Base-by-base conservation (phyloP, 2,888 invertebrate genomes). In the Drosophila melanosoma region DNA sequence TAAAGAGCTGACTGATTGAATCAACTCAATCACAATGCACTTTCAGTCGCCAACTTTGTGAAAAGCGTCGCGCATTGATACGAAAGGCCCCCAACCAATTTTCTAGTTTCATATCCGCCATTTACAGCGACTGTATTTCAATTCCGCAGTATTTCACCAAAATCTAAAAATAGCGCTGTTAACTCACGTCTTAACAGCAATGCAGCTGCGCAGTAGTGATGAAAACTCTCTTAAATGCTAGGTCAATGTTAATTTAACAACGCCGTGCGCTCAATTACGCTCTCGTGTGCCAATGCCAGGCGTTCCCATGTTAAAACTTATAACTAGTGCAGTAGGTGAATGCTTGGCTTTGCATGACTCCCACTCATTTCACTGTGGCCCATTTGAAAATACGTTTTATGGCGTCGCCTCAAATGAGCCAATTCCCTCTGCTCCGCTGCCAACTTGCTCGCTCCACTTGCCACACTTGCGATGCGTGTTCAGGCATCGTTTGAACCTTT, bases 201-300 rank as follows among this genome's bases (percentile, higher is more conserved):
- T 45, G 82, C 81, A 69, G 51, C 62, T 88, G 84, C 82, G 84
- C 87, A 84, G 29, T 59, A 23, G 7, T 0, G 5, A 7, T 11
- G 3, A 2, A 2, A 10, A 23, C 57, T 58, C 87, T 87, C 87
- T 87, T 87, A 89, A 87, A 89, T 87, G 85, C 81, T 83, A 79
- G 5, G 17, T 10, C 10, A 1, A 77, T 86, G 82, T 75, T 71
- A 73, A 53, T 7, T 17, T 36, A 64, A 38, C 45, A 38, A 61
- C 38, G 32, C 10, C 53, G 51, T 62, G 51, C 63, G 42, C 17
- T 61, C 5, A 45, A 32, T 29, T 29, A 33, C 42, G 32, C 57
- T 57, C 57, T 42, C n/a, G 15, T 58, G 81, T 78, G 62, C 29
- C 82, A 49, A 32, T 82, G 61, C 73, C 72, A 65, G 20, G 11